These are phyloP conservation scores for Drosophila kokeensis DNA, from an alignment of 2,888 invertebrate genomes.

Conservation along the genomic window DNA sequence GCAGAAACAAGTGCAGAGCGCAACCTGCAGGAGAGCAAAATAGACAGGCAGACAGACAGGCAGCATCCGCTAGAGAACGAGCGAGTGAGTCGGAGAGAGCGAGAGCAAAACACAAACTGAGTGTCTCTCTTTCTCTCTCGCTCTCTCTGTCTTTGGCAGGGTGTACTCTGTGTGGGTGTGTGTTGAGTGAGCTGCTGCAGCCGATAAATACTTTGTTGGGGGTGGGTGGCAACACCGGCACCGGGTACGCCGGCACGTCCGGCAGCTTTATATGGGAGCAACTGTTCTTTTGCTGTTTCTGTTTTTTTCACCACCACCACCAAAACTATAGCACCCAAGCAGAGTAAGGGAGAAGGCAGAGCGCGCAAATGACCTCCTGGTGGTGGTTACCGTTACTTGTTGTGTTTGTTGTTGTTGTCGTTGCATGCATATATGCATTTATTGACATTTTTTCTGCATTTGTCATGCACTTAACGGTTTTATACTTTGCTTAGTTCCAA, in stretches of 20 bases:
- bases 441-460: constrained; percentile 69
- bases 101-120: constrained; percentile 27
- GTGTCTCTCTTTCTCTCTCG: constrained; percentile 36
- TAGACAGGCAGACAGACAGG: constrained; percentile 35
- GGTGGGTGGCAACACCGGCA: constrained; percentile 55
- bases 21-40: constrained; percentile 68
- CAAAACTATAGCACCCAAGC: constrained; percentile 23
- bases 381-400: constrained; percentile 63
- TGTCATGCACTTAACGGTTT: constrained; percentile 39
- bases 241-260: constrained; percentile 33
- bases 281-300: constrained; percentile 40
- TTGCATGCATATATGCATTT: constrained; percentile 67
- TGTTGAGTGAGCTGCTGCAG: constrained; percentile 19
- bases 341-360: constrained; percentile 28
- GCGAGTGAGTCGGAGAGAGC: constrained; percentile 22
- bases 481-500: constrained; percentile 30
- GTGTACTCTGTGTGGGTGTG: constrained; percentile 37
- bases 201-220: constrained; percentile 45
- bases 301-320: constrained; percentile 6
- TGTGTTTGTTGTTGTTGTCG: constrained; percentile 33
- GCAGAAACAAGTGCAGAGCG: constrained; percentile 53
- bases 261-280: constrained; percentile 33
- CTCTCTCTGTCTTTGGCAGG: constrained; percentile 46
- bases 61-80: constrained; percentile 54
- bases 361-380: constrained; percentile 57